Evolutionary conservation across 2,888 invertebrate genomes (phyloP).

Genomic region (Megamerina dolium): DNA sequence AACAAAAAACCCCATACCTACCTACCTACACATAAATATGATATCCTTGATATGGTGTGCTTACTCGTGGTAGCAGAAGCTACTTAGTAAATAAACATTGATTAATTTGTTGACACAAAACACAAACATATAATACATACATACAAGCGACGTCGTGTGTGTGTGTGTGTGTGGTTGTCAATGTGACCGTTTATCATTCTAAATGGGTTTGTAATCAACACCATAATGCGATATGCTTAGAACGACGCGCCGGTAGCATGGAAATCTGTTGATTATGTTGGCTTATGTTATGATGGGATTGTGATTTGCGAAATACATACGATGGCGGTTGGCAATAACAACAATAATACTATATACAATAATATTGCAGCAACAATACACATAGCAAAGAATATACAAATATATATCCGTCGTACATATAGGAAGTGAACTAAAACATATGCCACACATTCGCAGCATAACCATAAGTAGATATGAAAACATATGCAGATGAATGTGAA

Average conservation of each 20-base stretch:
- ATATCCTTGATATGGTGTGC: slow-evolving; percentile 8
- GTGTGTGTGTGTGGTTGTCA: slow-evolving; percentile 9
- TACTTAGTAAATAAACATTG: slow-evolving; percentile 44
- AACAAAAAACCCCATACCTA: slow-evolving; percentile 15
- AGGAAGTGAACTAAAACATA: too few species aligned
- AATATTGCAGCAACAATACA: too few species aligned
- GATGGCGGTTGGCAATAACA: too few species aligned
- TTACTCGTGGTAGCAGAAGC: slow-evolving; percentile 27
- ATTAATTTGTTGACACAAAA: slow-evolving; percentile 47
- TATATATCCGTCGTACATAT: too few species aligned
- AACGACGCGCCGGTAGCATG: neutral
- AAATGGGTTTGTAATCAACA: slow-evolving; percentile 9
- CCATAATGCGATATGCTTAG: neutral
- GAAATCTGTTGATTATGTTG: neutral
- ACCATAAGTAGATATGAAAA: neutral
- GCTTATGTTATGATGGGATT: too few species aligned
- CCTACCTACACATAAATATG: slow-evolving; percentile 8
- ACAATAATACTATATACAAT: too few species aligned
- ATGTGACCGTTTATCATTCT: slow-evolving; percentile 8
- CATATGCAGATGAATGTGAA: neutral
- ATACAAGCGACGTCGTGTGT: too few species aligned
- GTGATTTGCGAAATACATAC: too few species aligned
- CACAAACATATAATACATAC: too few species aligned
- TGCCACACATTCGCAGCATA: too few species aligned
- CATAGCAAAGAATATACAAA: too few species aligned